These are phyloP conservation scores for Aporophyla lueneburgensis DNA, from an alignment of 2,888 invertebrate species.

Conservation along the genomic window DNA sequence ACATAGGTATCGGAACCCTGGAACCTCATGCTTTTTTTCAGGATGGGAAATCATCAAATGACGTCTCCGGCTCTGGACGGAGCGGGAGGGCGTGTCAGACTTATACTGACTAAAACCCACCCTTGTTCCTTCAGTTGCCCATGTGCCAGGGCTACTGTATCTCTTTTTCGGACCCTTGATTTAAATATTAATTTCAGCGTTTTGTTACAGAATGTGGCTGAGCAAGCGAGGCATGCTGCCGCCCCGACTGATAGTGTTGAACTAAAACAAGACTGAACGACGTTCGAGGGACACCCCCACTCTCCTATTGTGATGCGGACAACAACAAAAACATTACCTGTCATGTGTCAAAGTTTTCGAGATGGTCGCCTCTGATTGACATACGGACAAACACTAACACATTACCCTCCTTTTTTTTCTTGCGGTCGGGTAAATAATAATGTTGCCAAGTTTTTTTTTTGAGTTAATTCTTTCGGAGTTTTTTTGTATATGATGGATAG, in stretches of 20 bases:
- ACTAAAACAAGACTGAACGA: constrained; percentile 76
- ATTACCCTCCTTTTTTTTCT: background rate
- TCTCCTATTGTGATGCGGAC: constrained; percentile 28
- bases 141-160: no score
- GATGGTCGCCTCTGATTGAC: background rate
- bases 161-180: no score
- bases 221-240: constrained; percentile 89
- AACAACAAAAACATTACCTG: background rate
- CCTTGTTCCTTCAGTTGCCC: no score
- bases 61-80: no score
- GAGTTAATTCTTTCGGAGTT: background rate
- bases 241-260: constrained; percentile 84
- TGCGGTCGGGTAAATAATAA: background rate
- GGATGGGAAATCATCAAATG: no score
- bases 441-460: background rate
- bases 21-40: no score
- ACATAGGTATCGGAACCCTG: no score
- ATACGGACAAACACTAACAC: background rate
- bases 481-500: background rate
- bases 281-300: constrained; percentile 2
- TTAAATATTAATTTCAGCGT: background rate
- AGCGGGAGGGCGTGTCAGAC: no score
- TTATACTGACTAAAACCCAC: no score
- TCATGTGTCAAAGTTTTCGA: constrained; percentile 27
- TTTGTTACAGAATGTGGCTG: constrained; percentile 93